phyloP scores from a whole-genome alignment of 2,888 invertebrate species.

The Globia sparganii region DNA sequence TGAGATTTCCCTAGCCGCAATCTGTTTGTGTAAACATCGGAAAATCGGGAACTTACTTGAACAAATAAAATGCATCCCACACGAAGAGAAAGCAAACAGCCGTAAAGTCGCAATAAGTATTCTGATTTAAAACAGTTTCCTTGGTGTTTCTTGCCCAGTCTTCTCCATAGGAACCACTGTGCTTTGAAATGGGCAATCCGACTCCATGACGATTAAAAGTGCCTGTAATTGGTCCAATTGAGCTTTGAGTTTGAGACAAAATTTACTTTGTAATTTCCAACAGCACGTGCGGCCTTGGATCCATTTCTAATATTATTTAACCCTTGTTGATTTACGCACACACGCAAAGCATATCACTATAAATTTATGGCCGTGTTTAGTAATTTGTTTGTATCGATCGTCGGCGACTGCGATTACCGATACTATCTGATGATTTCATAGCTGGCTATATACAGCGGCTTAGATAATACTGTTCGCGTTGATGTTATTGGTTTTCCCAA shows the following conservation, averaged over 20 bases:
- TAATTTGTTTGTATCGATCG: constrained; percentile 57
- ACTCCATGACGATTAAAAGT: not conserved
- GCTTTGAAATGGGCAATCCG: not conserved
- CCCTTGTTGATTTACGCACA: constrained; percentile 37
- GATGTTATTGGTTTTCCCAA: constrained; percentile 22
- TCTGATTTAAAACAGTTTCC: not conserved
- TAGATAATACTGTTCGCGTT: constrained; percentile 30
- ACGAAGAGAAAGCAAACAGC: constrained; percentile 14
- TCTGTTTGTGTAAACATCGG: constrained; percentile 18
- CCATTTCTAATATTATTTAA: constrained; percentile 43
- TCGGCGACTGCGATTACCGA: constrained; percentile 42
- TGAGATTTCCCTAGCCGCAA: constrained; percentile 23
- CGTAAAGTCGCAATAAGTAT: not conserved
- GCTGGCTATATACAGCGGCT: constrained; percentile 25
- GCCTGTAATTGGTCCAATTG: not conserved
- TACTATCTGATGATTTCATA: constrained; percentile 43
- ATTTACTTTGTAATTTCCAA: constrained; percentile 1
- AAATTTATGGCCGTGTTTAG: constrained; percentile 38
- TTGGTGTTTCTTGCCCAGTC: not conserved
- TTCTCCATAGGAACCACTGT: not conserved
- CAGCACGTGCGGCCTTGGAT: not conserved
- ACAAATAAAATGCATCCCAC: constrained; percentile 32
- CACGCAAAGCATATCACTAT: constrained; percentile 23
- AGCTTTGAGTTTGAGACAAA: not conserved
- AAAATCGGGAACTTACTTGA: constrained; percentile 21